Evolutionary conservation across 2,113 vertebrate species (phyloP).

Genomic region (Carassius gibelio): DNA sequence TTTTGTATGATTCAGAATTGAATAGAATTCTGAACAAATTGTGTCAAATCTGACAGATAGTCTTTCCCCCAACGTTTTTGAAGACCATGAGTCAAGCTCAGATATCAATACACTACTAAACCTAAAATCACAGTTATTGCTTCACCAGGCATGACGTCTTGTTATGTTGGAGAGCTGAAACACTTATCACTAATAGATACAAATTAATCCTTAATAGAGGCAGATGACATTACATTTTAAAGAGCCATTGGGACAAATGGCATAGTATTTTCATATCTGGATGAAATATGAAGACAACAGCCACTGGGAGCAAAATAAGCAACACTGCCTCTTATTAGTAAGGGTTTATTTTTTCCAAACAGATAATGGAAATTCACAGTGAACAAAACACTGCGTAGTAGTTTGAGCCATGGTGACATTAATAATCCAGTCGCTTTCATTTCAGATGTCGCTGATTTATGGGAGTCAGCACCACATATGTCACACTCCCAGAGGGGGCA

Average conservation of each 20-base stretch:
- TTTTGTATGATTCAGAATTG: neutral
- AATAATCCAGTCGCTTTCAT: neutral
- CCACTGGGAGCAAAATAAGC: neutral
- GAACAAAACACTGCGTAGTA: neutral
- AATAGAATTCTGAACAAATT: neutral
- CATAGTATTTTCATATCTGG: neutral
- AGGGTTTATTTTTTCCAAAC: neutral
- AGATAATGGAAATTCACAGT: neutral
- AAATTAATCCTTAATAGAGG: neutral
- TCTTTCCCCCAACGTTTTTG: neutral
- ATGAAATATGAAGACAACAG: neutral
- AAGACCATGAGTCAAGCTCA: neutral
- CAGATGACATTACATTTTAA: neutral
- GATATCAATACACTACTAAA: neutral
- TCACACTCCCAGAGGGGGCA: constrained; percentile 12
- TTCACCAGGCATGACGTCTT: neutral
- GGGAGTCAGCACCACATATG: constrained; percentile 7
- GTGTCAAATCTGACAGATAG: neutral
- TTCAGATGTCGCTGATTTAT: neutral
- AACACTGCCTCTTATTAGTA: no score
- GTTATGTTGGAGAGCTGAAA: neutral
- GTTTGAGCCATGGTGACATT: neutral
- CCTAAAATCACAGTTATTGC: neutral
- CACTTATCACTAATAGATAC: neutral
- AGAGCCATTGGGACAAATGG: neutral